These are phyloP conservation scores for Gasterosteus nipponicus DNA, from an alignment of 2,113 vertebrate genomes.

Conservation along the genomic window DNA sequence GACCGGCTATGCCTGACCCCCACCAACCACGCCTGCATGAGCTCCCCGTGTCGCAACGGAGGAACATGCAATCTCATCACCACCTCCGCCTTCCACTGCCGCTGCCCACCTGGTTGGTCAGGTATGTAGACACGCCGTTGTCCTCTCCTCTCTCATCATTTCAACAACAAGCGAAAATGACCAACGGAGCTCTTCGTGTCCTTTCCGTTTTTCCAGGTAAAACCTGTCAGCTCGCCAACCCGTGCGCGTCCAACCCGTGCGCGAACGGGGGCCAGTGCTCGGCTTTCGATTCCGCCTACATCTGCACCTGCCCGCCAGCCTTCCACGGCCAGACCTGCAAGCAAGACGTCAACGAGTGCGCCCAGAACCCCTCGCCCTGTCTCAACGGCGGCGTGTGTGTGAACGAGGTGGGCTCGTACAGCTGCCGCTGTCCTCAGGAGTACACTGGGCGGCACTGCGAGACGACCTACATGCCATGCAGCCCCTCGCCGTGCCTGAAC, in stretches of 20 bases:
- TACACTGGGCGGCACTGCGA: slow-evolving; percentile 91
- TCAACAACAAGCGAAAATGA: neutral
- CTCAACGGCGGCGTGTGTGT: slow-evolving; percentile 90
- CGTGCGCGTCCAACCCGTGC: slow-evolving; percentile 96
- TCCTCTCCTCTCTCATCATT: neutral
- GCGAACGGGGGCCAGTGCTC: slow-evolving; percentile 93
- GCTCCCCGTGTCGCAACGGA: slow-evolving; percentile 89
- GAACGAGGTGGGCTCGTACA: slow-evolving; percentile 93
- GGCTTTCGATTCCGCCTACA: slow-evolving; percentile 88
- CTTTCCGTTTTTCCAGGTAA: slow-evolving; percentile 81
- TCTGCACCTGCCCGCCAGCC: slow-evolving; percentile 87
- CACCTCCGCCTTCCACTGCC: slow-evolving; percentile 85
- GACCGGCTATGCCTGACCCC: slow-evolving; percentile 90
- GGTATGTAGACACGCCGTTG: slow-evolving; percentile 73
- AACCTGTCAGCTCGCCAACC: slow-evolving; percentile 91
- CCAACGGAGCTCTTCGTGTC: neutral
- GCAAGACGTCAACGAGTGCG: slow-evolving; percentile 92
- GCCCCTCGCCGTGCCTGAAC: slow-evolving; percentile 79
- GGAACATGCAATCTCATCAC: slow-evolving; percentile 88
- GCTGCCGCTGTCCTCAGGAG: slow-evolving; percentile 91
- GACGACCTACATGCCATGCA: slow-evolving; percentile 92
- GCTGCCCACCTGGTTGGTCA: slow-evolving; percentile 90
- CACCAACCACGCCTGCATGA: slow-evolving; percentile 87
- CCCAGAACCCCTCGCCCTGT: slow-evolving; percentile 82
- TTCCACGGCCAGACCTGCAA: slow-evolving; percentile 93